Evolutionary conservation across 64 coral and sea anemone genomes (phyloP).

Genomic region (Montipora foliosa): DNA sequence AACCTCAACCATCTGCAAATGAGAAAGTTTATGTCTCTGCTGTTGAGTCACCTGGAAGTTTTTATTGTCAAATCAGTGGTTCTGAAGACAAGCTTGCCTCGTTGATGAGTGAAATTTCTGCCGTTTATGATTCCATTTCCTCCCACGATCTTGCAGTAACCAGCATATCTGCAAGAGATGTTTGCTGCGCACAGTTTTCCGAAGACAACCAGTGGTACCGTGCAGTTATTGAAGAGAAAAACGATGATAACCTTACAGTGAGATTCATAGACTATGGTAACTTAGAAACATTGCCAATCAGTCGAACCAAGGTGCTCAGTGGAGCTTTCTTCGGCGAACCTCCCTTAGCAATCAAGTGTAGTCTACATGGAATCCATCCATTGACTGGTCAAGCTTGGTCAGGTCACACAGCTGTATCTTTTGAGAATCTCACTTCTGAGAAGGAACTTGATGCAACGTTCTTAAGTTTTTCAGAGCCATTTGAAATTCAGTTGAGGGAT

Average conservation of each 20-base stretch:
- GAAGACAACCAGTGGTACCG: constrained; percentile 86
- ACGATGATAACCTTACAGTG: constrained; percentile 1
- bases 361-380: constrained; percentile 56
- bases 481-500: constrained; percentile 56
- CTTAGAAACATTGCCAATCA: constrained; percentile 45
- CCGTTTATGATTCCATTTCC: constrained; percentile 46
- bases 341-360: constrained; percentile 65
- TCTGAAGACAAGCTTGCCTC: constrained; percentile 55
- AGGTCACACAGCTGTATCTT: constrained; percentile 22
- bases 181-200: constrained; percentile 75
- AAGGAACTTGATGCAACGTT: constrained; percentile 65
- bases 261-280: constrained; percentile 96
- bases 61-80: constrained; percentile 67
- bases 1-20: neutral
- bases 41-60: constrained; percentile 47
- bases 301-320: constrained; percentile 38
- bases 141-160: neutral
- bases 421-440: constrained; percentile 39
- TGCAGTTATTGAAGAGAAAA: constrained; percentile 60
- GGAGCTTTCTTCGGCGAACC: constrained; percentile 30
- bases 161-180: neutral
- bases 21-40: constrained; percentile 59
- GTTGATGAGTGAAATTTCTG: constrained; percentile 29
- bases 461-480: constrained; percentile 20
- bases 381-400: constrained; percentile 21